Evolutionary conservation across 2,113 vertebrate species (phyloP), one percentile per base, ranked within the genome.

Genomic region (Lampris incognitus): DNA sequence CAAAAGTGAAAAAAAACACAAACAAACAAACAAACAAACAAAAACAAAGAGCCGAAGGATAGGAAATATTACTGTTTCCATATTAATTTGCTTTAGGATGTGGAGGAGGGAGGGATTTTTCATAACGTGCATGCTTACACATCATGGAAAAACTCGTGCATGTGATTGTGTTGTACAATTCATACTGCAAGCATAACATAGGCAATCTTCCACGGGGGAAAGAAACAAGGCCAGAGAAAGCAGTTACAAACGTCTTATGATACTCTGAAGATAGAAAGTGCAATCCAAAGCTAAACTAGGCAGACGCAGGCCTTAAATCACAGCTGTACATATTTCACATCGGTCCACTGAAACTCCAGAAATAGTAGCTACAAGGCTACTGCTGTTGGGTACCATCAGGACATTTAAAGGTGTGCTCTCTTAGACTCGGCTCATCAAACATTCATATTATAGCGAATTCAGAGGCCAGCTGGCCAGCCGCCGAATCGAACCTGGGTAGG

Each of bases 21-120:
- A 5, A 7, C 24, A 24, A 24, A 24, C 24, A 24, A 24, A 72
- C 64, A 69, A 75, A 63, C 38, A 67, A 36, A 24, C 40, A n/a
- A 4, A 44, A 48, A 61, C 38, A 58, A 38, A 37, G 1, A 39
- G 9, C 9, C 5, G 10, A 24, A 36, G 44, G 40, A 40, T 5
- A 13, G 55, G 46, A 71, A 50, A 63, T 49, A 24, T 37, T 1
- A 7, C n/a, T 41, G 38, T 42, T 84, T 62, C 78, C 81, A 75
- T 24, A 24, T 24, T 78, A 50, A 66, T 57, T 63, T 69, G 73
- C n/a, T 54, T 67, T 1, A 11, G 37, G 69, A 78, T 72, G 59
- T 61, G 67, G 66, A 24, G 24, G 24, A 24, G 24, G 24, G 24
- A 24, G 24, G 24, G 24, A 24, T 57, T 8, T 38, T 46, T 1